Base-by-base conservation (phyloP, 2,888 invertebrate genomes). In the Drosophila rubida region DNA sequence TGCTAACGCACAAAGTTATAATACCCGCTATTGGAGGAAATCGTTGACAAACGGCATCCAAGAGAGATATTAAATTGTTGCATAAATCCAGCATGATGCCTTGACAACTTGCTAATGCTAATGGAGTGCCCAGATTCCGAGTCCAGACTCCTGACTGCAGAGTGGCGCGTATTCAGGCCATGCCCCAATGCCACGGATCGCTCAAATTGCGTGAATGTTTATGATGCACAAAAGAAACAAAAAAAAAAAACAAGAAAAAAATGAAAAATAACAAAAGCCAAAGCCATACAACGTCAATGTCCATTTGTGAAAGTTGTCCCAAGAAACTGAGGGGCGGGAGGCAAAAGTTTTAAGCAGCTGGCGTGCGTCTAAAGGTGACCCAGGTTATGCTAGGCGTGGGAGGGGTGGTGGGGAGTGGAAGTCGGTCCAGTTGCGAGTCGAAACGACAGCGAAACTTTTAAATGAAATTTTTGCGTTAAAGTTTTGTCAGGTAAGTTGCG, bases 401-500 rank as follows among this genome's bases (percentile, higher is more conserved):
- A 22, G 3, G 23, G 6, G 9, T 16, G 30, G 4, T 0, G 25
- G 8, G 6, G 22, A 4, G 48, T 13, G 2, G 2, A 4, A 45
- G 45, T 54, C 39, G 3, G 53, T 39, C 53, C 59, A 62, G 55
- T 35, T 55, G n/a, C 41, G 49, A 58, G 54, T 58, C 53, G 42
- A 11, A 62, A 48, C 58, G 32, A 27, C 62, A 62, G 84, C 64
- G 69, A 85, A 87, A 82, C 88, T 82, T 82, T 82, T 83, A 84
- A 84, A 88, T 88, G 80, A 84, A 84, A 86, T 84, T 84, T 88
- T 86, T 83, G 75, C 78, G 78, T 88, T 88, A 78, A 84, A 84
- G 88, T 84, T 84, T 86, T 80, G 73, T 86, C 82, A 86, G 83
- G 82, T 79, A 78, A 73, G 69, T 68, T 75, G 69, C 60, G 68